These are phyloP conservation scores for Pogona vitticeps DNA, from an alignment of 2,113 vertebrate species.

Conservation along the genomic window DNA sequence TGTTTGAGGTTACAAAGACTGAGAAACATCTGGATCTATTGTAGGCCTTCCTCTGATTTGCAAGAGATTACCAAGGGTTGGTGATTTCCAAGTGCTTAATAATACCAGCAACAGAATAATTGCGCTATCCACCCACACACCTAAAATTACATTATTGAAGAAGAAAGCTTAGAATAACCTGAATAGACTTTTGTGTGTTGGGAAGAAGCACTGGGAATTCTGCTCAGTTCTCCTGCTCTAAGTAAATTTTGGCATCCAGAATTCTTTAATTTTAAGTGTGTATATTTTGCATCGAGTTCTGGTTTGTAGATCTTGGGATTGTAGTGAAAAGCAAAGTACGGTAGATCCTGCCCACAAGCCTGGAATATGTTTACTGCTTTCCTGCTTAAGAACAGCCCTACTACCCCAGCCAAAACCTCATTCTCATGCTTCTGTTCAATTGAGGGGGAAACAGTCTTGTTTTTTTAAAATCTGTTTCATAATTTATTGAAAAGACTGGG, in stretches of 20 bases:
- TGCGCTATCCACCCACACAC: not conserved
- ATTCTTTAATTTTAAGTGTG: not conserved
- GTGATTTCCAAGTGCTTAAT: not conserved
- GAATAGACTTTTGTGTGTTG: no score
- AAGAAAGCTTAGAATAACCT: not conserved
- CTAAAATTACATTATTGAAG: not conserved
- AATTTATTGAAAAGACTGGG: constrained; percentile 3
- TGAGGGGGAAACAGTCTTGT: not conserved
- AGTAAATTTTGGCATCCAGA: not conserved
- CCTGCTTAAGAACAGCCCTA: not conserved
- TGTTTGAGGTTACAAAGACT: not conserved
- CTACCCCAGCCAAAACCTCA: not conserved
- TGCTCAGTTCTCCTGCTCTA: not conserved
- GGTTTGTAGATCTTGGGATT: not conserved
- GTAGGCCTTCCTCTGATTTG: not conserved
- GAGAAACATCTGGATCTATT: no score
- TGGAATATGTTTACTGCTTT: not conserved
- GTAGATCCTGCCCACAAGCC: not conserved
- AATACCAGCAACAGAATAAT: not conserved
- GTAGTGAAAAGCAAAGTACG: not conserved
- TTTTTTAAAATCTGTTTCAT: not conserved
- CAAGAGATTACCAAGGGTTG: not conserved
- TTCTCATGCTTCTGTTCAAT: not conserved
- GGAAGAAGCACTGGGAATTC: no score
- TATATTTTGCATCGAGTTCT: not conserved